A percentile compares a stretch with the other conserved stretches of the same genome.
Evolutionary conservation across 2,888 invertebrate genomes (phyloP).

Genomic region (Tinea trinotella): DNA sequence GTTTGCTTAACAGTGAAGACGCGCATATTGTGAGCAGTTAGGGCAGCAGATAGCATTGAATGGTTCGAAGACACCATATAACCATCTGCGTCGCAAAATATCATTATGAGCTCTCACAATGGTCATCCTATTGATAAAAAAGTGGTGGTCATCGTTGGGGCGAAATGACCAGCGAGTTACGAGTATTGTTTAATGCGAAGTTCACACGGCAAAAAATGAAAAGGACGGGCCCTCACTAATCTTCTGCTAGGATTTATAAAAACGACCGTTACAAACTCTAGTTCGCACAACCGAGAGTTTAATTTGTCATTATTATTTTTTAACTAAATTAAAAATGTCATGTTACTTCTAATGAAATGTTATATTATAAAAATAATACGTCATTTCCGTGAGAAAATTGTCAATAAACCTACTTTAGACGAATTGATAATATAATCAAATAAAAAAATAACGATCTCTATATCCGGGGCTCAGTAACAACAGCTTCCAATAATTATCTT

Average conservation of each 20-base stretch:
- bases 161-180: conserved; percentile 10
- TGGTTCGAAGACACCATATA: conserved; percentile 4
- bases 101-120: conserved; percentile 11
- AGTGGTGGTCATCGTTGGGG: conserved; percentile 17
- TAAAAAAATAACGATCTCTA: conserved; percentile 59
- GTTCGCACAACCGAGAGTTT: neutral
- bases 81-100: conserved; percentile 18
- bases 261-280: neutral
- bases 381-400: conserved; percentile 71
- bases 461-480: conserved; percentile 51
- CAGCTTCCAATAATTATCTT: conserved; percentile 27
- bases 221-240: neutral
- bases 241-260: neutral
- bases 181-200: conserved; percentile 1
- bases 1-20: conserved; percentile 60
- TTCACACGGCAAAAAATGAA: conserved; percentile 14
- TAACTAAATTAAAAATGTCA: conserved; percentile 44
- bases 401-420: conserved; percentile 70
- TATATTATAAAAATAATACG: conserved; percentile 65
- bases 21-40: conserved; percentile 43
- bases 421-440: conserved; percentile 70
- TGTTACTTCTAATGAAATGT: conserved; percentile 59
- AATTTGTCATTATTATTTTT: conserved; percentile 1
- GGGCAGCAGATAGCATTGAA: conserved; percentile 18
- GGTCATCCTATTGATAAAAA: conserved; percentile 19